These are phyloP conservation scores for Tolypeutes matacus DNA, from an alignment of 2,797 vertebrate species.

Conservation along the genomic window DNA sequence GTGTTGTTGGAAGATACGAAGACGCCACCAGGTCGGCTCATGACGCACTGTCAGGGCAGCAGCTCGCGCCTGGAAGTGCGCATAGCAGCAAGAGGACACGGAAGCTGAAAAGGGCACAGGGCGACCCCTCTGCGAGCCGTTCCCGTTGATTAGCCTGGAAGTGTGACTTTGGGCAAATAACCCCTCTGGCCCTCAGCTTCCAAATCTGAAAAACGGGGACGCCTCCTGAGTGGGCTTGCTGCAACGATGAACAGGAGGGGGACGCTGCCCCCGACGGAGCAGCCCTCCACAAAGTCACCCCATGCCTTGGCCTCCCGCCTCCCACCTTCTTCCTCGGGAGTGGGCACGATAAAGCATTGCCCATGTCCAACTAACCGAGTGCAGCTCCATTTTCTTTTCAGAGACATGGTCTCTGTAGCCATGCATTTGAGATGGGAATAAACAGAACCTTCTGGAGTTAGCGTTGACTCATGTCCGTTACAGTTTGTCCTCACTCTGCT, in stretches of 20 bases:
- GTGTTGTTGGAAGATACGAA: conserved; percentile 76
- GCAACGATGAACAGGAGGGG: background rate
- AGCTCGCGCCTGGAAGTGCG: conserved; percentile 79
- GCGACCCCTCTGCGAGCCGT: conserved; percentile 65
- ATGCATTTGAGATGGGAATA: background rate
- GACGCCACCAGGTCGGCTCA: conserved; percentile 72
- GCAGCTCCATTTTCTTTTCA: background rate
- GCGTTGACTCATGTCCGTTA: background rate
- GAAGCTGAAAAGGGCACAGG: conserved; percentile 49
- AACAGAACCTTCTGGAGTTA: background rate
- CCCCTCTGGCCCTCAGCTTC: conserved; percentile 6
- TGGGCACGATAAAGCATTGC: background rate
- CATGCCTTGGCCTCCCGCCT: background rate
- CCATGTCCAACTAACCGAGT: background rate
- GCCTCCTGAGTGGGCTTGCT: background rate
- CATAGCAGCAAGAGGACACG: conserved; percentile 63
- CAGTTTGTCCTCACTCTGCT: background rate
- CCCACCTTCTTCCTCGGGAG: conserved; percentile 69
- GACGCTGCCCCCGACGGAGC: background rate
- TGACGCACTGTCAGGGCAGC: conserved; percentile 74
- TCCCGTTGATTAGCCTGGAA: conserved; percentile 41
- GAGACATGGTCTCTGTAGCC: background rate
- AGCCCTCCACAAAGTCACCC: background rate
- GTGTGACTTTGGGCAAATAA: conserved; percentile 1
- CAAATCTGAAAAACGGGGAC: conserved; percentile 6